phyloP scores from a whole-genome alignment of 2,797 vertebrate species.

The Typhlichthys subterraneus region DNA sequence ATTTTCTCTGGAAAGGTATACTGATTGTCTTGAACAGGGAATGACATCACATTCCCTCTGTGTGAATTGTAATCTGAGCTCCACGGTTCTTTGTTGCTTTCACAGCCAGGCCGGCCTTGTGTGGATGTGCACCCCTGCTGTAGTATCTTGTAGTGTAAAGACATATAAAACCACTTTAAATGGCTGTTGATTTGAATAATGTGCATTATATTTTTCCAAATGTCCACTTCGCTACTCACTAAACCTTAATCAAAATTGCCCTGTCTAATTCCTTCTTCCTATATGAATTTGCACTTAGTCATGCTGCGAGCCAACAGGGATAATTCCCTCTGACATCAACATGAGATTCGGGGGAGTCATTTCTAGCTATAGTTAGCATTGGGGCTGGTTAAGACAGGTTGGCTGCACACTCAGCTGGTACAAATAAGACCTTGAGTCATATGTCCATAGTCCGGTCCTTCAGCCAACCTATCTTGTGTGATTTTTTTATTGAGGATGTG shows the following conservation, averaged over 20 bases:
- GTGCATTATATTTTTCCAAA: too few relatives aligned
- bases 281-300: background rate
- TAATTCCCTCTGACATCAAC: slow-evolving; percentile 59
- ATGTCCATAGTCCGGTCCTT: background rate
- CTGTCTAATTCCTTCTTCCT: slow-evolving; percentile 19
- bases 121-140: too few relatives aligned
- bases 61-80: too few relatives aligned
- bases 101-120: too few relatives aligned
- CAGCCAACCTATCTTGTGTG: background rate
- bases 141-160: too few relatives aligned
- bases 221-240: too few relatives aligned
- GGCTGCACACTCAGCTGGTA: background rate
- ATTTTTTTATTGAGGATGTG: background rate
- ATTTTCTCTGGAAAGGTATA: too few relatives aligned
- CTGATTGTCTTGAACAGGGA: too few relatives aligned
- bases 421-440: background rate
- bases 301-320: slow-evolving; percentile 24
- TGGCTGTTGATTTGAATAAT: too few relatives aligned
- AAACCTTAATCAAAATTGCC: background rate
- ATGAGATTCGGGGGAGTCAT: slow-evolving; percentile 47
- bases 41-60: too few relatives aligned
- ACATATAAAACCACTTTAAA: too few relatives aligned
- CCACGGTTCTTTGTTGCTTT: too few relatives aligned
- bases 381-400: background rate
- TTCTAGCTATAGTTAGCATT: slow-evolving; percentile 19